phyloP scores from a whole-genome alignment of 2,888 invertebrate species.

The Melanchra persicariae region DNA sequence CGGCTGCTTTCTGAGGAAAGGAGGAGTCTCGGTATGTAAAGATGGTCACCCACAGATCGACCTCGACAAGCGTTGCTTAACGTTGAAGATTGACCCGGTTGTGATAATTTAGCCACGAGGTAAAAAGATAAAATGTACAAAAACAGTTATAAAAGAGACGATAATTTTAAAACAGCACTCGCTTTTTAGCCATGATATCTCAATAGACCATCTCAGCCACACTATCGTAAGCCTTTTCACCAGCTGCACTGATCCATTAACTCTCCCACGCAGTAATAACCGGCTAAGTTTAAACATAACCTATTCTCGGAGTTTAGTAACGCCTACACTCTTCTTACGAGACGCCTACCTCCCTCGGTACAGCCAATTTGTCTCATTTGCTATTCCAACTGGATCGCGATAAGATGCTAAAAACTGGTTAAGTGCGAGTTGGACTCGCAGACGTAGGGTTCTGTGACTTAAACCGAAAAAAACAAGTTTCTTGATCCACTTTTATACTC shows the following conservation, averaged over 20 bases:
- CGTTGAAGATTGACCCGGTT: no score
- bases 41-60: no score
- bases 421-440: no score
- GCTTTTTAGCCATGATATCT: neutral
- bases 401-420: neutral
- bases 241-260: slow-evolving; percentile 21
- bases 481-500: no score
- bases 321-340: slow-evolving; percentile 18
- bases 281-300: slow-evolving; percentile 16
- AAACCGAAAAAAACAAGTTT: no score
- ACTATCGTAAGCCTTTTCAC: neutral
- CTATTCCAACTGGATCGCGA: slow-evolving; percentile 13
- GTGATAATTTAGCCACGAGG: no score
- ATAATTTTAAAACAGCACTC: neutral
- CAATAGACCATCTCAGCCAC: neutral
- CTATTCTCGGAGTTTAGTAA: neutral
- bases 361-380: slow-evolving; percentile 18
- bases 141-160: neutral
- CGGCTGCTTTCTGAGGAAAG: no score
- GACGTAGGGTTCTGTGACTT: no score
- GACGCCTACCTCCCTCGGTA: neutral
- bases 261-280: slow-evolving; percentile 25
- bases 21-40: no score
- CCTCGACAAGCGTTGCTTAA: no score
- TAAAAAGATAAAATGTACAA: neutral